These are phyloP conservation scores for Watsonalla cultraria DNA, from an alignment of 2,888 invertebrate species.

Conservation along the genomic window DNA sequence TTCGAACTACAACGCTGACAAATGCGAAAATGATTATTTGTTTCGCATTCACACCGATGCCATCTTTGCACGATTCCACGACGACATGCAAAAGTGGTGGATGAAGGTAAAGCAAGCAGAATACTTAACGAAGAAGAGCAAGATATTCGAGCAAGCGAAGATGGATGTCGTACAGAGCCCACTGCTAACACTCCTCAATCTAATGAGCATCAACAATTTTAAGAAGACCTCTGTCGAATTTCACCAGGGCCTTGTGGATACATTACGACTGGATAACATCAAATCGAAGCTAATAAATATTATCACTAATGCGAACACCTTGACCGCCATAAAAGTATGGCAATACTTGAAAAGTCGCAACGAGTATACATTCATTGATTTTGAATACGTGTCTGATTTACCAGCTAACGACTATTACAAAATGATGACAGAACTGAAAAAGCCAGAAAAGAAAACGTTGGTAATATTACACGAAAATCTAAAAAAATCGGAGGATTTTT, in stretches of 20 bases:
- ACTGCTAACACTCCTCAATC: conserved; percentile 28
- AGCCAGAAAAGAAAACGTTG: conserved; percentile 20
- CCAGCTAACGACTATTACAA: conserved; percentile 28
- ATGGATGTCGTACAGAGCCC: conserved; percentile 34
- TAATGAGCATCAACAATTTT: conserved; percentile 30
- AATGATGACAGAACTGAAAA: conserved; percentile 26
- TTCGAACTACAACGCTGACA: conserved; percentile 23
- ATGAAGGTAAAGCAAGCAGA: conserved; percentile 23
- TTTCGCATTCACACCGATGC: conserved; percentile 37
- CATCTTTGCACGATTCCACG: conserved; percentile 36
- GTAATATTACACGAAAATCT: conserved; percentile 28
- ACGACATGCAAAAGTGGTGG: conserved; percentile 46
- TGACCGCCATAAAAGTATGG: conserved; percentile 31
- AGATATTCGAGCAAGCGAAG: conserved; percentile 31
- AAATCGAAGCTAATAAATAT: conserved; percentile 21
- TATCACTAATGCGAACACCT: conserved; percentile 20
- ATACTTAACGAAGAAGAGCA: conserved; percentile 27
- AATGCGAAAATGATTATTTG: conserved; percentile 21
- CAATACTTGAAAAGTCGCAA: conserved; percentile 20
- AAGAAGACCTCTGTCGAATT: conserved; percentile 29
- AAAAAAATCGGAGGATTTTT: conserved; percentile 7
- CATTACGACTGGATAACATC: conserved; percentile 16
- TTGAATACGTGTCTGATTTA: conserved; percentile 31
- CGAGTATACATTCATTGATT: conserved; percentile 27
- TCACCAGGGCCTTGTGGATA: conserved; percentile 13